A percentile compares a stretch with the other conserved stretches of the same genome.
phyloP scores from a whole-genome alignment of 2,888 invertebrate species.

The Griposia aprilina region DNA sequence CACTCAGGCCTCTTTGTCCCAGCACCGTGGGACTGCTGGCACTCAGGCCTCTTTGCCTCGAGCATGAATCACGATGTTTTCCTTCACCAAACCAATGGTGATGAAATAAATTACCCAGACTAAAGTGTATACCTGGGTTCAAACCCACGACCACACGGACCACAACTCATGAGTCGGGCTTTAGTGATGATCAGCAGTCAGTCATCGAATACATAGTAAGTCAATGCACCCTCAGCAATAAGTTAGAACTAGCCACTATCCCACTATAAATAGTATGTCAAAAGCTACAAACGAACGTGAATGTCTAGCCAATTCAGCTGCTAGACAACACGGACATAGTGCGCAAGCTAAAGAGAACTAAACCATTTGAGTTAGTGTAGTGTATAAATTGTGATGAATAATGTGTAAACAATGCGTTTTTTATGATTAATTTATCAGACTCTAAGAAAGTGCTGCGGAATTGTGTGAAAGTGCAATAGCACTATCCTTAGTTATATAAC shows the following conservation, averaged over 20 bases:
- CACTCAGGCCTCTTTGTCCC: too few relatives aligned
- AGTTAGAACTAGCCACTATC: not conserved
- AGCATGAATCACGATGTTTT: not conserved
- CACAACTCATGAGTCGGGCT: not conserved
- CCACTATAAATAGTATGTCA: not conserved
- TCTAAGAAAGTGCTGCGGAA: too few relatives aligned
- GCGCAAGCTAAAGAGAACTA: too few relatives aligned
- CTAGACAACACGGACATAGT: too few relatives aligned
- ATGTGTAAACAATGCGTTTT: too few relatives aligned
- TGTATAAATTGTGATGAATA: too few relatives aligned
- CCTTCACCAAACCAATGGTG: not conserved
- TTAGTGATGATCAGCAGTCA: not conserved
- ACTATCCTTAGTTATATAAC: too few relatives aligned
- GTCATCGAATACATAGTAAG: not conserved
- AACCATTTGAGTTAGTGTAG: too few relatives aligned
- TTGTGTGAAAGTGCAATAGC: too few relatives aligned
- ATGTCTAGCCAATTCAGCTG: too few relatives aligned
- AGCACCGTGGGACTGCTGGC: not conserved
- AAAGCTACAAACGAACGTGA: slow-evolving; percentile 7
- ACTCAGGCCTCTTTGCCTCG: too few relatives aligned
- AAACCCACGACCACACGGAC: not conserved
- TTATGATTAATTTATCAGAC: too few relatives aligned
- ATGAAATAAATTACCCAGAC: not conserved
- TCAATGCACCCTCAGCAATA: not conserved
- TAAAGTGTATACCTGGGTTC: not conserved